Evolutionary conservation across 2,113 vertebrate genomes (phyloP), one percentile per base, ranked within the genome.

Genomic region (Redunca redunca): DNA sequence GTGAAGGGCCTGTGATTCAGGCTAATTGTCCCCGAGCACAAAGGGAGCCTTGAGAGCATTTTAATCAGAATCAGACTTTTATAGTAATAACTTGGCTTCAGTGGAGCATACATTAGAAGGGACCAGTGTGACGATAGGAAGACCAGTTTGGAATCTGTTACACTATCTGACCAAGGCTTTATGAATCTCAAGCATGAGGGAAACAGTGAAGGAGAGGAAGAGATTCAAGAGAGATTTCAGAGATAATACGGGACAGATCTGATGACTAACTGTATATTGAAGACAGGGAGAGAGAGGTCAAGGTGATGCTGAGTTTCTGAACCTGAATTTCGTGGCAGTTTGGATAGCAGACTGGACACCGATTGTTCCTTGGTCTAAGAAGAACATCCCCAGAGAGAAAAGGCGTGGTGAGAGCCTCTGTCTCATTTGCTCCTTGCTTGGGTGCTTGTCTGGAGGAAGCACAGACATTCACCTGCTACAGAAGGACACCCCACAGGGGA

Each of bases 171-270:
- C 40, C 4, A 48, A n/a, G n/a, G 14, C n/a, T 16, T 64, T 26
- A 43, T 30, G 19, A 50, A 46, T 52, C 17, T 19, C 16, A 30
- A 58, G 28, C 33, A 64, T 4, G 48, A 53, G 30, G 12, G 30
- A 26, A 36, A 36, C 6, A 3, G 46, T 25, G 1, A 82, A 43
- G 30, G 52, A 55, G 52, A 46, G 77, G 2, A 1, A 92, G 80
- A 81, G 67, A 52, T 40, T 50, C 21, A 25, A 46, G 33, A 88
- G 81, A 30, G 30, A 93, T n/a, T 64, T 21, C 36, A 8, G 71
- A 92, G 91, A 16, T 7, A 25, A 33, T 2, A 13, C 1, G 0
- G 1, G 28, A 52, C 43, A 53, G 19, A 78, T 5, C 16, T n/a
- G 13, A 3, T 78, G 60, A 60, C 25, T 26, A 33, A 74, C 30